Evolutionary conservation across 1,140 invertebrate species (phyloP).

Genomic region (Asobara japonica): DNA sequence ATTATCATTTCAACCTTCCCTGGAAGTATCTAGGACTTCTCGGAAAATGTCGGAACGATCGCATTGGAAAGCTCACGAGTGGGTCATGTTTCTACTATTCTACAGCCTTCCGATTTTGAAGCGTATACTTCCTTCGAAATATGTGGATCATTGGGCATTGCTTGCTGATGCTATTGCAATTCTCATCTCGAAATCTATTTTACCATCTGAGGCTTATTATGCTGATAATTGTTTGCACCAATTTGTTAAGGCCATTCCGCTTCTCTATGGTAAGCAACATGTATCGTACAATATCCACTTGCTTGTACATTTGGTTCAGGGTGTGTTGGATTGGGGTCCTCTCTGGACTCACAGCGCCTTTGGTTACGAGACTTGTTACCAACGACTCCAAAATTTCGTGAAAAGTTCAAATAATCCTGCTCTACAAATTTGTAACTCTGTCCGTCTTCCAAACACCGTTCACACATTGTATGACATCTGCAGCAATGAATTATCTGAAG

Average conservation of each 20-base stretch:
- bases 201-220: constrained; percentile 27
- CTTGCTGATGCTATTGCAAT: constrained; percentile 37
- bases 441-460: too few relatives aligned
- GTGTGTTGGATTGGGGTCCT: too few relatives aligned
- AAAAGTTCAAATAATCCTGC: too few relatives aligned
- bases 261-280: constrained; percentile 33
- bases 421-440: too few relatives aligned
- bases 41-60: constrained; percentile 23
- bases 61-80: constrained; percentile 41
- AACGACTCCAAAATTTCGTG: too few relatives aligned
- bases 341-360: too few relatives aligned
- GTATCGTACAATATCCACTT: constrained; percentile 43
- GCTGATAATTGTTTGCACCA: constrained; percentile 30
- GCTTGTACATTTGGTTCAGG: constrained; percentile 28
- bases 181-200: constrained; percentile 27
- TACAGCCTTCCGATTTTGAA: constrained; percentile 29
- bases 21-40: constrained; percentile 27
- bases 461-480: too few relatives aligned
- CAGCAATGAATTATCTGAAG: too few relatives aligned
- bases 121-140: background rate
- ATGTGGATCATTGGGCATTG: constrained; percentile 32
- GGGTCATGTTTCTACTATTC: constrained; percentile 24
- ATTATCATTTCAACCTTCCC: constrained; percentile 20
- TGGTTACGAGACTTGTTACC: too few relatives aligned
- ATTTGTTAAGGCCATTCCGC: constrained; percentile 37